Conservation (phyloP, 2,113 vertebrate genomes). For the Entomyzon cyanotis region DNA sequence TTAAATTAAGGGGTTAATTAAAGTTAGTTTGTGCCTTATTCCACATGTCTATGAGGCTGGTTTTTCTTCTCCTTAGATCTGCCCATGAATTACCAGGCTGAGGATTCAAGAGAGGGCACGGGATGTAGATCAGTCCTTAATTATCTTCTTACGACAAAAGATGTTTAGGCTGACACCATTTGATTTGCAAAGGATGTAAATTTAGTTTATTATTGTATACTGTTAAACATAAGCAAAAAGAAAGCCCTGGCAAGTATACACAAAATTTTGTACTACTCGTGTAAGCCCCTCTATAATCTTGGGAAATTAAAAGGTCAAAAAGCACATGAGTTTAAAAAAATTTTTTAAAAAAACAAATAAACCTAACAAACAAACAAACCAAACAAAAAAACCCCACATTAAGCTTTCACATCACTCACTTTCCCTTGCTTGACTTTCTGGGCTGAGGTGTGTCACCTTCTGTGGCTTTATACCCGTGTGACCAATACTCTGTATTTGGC, state of each 20-base stretch:
- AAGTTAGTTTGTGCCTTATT: not conserved
- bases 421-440: not conserved
- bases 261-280: not conserved
- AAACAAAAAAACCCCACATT: not conserved
- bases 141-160: not conserved
- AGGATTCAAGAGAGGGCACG: not conserved
- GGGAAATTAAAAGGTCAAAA: slow-evolving; percentile 3
- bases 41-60: not conserved
- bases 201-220: not conserved
- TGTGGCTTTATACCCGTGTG: not conserved
- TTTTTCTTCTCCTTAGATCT: not conserved
- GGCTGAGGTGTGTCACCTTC: not conserved
- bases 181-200: not conserved
- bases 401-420: not conserved
- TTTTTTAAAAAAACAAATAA: not conserved
- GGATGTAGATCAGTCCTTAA: not conserved
- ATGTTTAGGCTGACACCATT: not conserved
- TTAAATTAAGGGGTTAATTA: not conserved
- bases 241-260: not conserved
- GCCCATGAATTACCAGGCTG: not conserved
- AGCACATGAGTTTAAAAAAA: not conserved
- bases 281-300: not conserved
- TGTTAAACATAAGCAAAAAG: not conserved
- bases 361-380: not conserved
- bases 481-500: not conserved